Percentiles rank a stretch among this genome's conserved stretches.
Conservation (phyloP, 2,113 vertebrate species). For the Zeus faber region DNA sequence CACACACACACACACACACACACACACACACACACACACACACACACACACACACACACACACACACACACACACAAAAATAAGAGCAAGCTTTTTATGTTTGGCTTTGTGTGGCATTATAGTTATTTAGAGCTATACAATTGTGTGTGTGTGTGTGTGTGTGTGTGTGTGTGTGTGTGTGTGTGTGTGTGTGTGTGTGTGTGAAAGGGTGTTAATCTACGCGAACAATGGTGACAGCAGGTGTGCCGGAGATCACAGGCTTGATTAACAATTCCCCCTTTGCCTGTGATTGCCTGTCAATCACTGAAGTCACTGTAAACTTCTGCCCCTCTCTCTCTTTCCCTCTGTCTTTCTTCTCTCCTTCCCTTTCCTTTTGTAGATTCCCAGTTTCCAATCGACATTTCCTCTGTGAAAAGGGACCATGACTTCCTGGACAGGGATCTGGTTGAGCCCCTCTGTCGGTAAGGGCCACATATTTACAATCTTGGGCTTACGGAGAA, state of each 20-base stretch:
- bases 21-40: slow-evolving; percentile 18
- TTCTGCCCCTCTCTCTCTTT: not conserved
- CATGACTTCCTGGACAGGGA: slow-evolving; percentile 98
- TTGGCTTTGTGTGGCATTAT: slow-evolving; percentile 26
- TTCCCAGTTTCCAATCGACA: slow-evolving; percentile 92
- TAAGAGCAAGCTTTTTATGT: slow-evolving; percentile 25
- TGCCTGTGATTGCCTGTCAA: slow-evolving; percentile 24
- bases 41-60: not conserved
- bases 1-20: not conserved
- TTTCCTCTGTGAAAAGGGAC: slow-evolving; percentile 91
- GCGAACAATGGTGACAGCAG: slow-evolving; percentile 9
- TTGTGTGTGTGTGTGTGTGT: slow-evolving; percentile 11
- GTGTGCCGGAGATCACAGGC: slow-evolving; percentile 14
- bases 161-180: not conserved
- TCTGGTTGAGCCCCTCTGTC: slow-evolving; percentile 95
- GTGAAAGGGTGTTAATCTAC: slow-evolving; percentile 18
- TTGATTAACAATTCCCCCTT: slow-evolving; percentile 10
- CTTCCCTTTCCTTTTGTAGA: slow-evolving; percentile 62
- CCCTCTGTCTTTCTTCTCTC: not conserved
- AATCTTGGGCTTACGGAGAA: no score
- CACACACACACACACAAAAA: slow-evolving; percentile 20
- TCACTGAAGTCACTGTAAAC: slow-evolving; percentile 20
- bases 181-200: not conserved
- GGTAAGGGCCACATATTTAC: slow-evolving; percentile 71
- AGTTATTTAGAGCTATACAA: slow-evolving; percentile 27